Conservation (phyloP, 2,888 invertebrate genomes). For the Epicampocera succincta region DNA sequence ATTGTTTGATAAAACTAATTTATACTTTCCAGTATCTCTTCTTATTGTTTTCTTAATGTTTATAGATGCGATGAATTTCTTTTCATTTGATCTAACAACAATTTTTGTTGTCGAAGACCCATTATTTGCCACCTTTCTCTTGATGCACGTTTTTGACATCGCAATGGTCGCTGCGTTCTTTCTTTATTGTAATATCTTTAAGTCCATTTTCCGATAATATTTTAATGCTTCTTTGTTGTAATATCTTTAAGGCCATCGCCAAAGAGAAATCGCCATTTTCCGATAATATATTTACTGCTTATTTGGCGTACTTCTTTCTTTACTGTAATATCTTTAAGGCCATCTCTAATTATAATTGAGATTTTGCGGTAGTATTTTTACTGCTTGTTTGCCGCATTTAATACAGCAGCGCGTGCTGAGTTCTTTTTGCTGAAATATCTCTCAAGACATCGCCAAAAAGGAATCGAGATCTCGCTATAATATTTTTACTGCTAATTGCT, state of each 20-base stretch:
- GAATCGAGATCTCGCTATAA: too few relatives aligned
- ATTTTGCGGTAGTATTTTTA: slow-evolving; percentile 95
- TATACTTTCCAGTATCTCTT: slow-evolving; percentile 96
- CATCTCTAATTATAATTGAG: slow-evolving; percentile 95
- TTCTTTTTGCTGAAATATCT: slow-evolving; percentile 96
- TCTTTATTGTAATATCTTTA: slow-evolving; percentile 99
- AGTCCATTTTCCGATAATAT: too few relatives aligned
- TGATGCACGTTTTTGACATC: slow-evolving; percentile 98
- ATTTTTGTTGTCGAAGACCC: slow-evolving; percentile 86
- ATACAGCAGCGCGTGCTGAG: slow-evolving; percentile 94
- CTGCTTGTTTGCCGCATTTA: slow-evolving; percentile 98
- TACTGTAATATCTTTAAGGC: slow-evolving; percentile 92
- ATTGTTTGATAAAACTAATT: slow-evolving; percentile 92
- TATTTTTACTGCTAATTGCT: too few relatives aligned
- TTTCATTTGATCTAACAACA: slow-evolving; percentile 93
- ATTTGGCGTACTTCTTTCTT: slow-evolving; percentile 99
- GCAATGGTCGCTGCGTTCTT: slow-evolving; percentile 95
- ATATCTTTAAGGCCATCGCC: too few relatives aligned
- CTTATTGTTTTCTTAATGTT: slow-evolving; percentile 93
- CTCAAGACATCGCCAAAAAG: too few relatives aligned
- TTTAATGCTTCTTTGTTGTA: slow-evolving; percentile 96
- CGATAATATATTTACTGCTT: too few relatives aligned
- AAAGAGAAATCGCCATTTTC: slow-evolving; percentile 95
- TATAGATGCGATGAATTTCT: slow-evolving; percentile 93
- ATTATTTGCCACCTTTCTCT: slow-evolving; percentile 91